Base-by-base conservation (phyloP, 2,888 invertebrate species). In the Monochamus alternatus region DNA sequence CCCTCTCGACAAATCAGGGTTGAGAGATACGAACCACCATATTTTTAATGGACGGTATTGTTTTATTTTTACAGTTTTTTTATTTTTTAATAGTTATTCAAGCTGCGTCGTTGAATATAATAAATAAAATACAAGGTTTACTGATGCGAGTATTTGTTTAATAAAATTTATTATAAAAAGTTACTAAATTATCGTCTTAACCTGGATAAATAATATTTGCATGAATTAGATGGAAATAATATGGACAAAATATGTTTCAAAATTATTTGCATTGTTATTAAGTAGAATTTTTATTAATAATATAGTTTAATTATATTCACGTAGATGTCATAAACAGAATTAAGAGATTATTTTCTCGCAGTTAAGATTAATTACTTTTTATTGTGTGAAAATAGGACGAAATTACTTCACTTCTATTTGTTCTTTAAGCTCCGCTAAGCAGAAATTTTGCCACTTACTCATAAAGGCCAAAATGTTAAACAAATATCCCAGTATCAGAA, bases 241-340 rank as follows among this genome's bases (percentile, higher is more conserved):
- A 38, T 55, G 55, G 55, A 32, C 14, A 55, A 67, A 69, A 43
- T 14, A 60, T n/a, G 47, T 69, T 69, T 60, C 59, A 60, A 47
- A 59, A 69, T 32, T 69, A 62, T 69, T 69, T 69, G 43, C 68
- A 58, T 43, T 68, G 14, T 38, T 9, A 14, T 68, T 68, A 68
- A 59, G 10, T 5, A 4, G 55, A 68, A 68, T 59, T 68, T 67
- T 55, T 30, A 68, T 68, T 14, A 38, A 59, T 38, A 68, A 43
- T 55, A 68, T 44, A 58, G 32, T 68, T 55, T 22, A 68, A 43
- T 44, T 68, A 59, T 44, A 58, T 59, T n/a, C 58, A 14, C 12
- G 12, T 14, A 38, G 59, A 43, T 14, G n/a, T 68, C 55, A 43
- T 59, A 68, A 59, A 58, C 14, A 8, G 22, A 22, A 59, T 68